Evolutionary conservation across 2,888 invertebrate genomes (phyloP).

Genomic region (Beris morrisii): DNA sequence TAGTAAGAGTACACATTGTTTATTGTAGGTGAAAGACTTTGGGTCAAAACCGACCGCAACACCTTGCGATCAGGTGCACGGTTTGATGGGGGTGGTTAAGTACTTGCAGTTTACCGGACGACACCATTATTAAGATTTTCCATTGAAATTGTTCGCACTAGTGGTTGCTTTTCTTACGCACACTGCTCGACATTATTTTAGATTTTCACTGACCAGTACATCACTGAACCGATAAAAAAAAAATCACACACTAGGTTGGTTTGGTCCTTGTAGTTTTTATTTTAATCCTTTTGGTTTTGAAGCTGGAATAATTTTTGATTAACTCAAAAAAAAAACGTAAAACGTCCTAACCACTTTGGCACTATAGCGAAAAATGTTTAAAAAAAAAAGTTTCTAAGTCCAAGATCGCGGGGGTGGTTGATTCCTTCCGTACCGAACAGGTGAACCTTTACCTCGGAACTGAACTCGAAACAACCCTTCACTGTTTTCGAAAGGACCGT

Average conservation of each 20-base stretch:
- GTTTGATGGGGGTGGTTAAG: too few species aligned
- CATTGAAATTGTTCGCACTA: not conserved
- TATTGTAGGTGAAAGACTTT: too few species aligned
- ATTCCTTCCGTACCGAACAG: conserved; percentile 20
- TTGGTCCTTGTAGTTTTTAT: not conserved
- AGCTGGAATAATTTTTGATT: not conserved
- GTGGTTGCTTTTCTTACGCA: conserved; percentile 20
- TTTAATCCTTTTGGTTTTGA: not conserved
- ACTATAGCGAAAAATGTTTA: not conserved
- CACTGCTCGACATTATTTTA: conserved; percentile 27
- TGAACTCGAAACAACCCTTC: conserved; percentile 30
- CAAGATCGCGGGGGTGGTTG: conserved; percentile 26
- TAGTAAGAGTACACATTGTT: too few species aligned
- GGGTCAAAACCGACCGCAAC: too few species aligned
- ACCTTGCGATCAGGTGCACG: too few species aligned
- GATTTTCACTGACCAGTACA: not conserved
- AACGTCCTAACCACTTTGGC: not conserved
- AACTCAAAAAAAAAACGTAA: not conserved
- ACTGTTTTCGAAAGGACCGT: conserved; percentile 1
- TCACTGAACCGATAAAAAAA: conserved; percentile 2
- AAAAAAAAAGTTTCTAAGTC: conserved; percentile 3
- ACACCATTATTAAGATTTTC: too few species aligned
- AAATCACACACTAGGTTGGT: not conserved
- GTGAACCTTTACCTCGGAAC: conserved; percentile 23
- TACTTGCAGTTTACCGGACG: too few species aligned